Conservation (phyloP, 2,888 invertebrate species). For the Rotaria sp. region DNA sequence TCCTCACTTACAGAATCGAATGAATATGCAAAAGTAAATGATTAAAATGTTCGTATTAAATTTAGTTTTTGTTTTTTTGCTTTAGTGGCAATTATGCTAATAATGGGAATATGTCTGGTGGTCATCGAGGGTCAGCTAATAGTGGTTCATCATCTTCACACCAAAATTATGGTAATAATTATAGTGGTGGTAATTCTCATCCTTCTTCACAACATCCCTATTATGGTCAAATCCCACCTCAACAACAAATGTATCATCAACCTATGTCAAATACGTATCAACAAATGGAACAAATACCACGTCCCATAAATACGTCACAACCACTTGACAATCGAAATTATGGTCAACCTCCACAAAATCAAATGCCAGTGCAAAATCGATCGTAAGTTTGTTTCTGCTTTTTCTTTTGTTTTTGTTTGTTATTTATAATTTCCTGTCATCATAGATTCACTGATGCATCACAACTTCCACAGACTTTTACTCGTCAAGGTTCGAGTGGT, state of each 20-base stretch:
- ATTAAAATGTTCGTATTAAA: too few species aligned
- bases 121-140: neutral
- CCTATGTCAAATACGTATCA: neutral
- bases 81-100: neutral
- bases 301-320: neutral
- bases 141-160: neutral
- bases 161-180: neutral
- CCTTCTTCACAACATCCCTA: neutral
- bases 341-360: neutral
- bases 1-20: neutral
- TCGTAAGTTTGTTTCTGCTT: neutral
- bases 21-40: neutral
- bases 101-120: neutral
- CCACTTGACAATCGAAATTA: neutral
- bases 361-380: neutral
- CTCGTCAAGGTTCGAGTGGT: neutral
- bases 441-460: neutral
- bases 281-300: neutral
- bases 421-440: neutral
- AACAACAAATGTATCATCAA: neutral
- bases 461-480: neutral
- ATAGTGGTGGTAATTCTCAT: neutral
- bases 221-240: neutral
- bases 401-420: neutral
- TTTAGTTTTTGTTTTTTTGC: neutral